Base-by-base conservation (phyloP, 2,888 invertebrate species). In the Gisinianus flammeolus region DNA sequence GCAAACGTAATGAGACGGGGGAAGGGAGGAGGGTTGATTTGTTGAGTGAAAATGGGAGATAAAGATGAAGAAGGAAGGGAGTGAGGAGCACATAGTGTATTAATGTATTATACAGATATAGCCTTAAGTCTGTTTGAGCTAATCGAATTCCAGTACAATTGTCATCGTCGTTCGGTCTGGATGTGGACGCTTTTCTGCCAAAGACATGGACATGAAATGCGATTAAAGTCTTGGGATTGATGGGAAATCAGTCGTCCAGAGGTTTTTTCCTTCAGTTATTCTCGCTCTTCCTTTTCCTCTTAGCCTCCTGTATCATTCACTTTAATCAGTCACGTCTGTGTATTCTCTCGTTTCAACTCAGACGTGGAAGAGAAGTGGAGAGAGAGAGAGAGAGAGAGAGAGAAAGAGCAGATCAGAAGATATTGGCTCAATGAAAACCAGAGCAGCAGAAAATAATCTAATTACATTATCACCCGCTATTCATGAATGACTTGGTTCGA, bases 381-480 rank as follows among this genome's bases (percentile, higher is more conserved):
- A n/a, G n/a, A n/a, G n/a, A n/a, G 30, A 33, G 33, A 67, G 30
- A 66, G 30, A 22, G 28, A 66, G 28, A 28, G 66, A 66, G 4
- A 28, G 33, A 33, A 67, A 67, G 26, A 26, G 12, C 44, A 44
- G 44, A 44, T 44, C 3, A 44, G 44, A 19, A 44, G 44, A 44
- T 58, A 58, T 58, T 58, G 22, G 31, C 22, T 67, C 33, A 67
- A 67, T 67, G 35, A 67, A 67, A 67, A n/a, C 30, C 33, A 67
- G 67, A 67, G 67, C 69, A 72, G 58, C 22, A 58, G 72, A 31
- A 58, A 62, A 33, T 74, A 74, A 74, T 74, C 62, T 74, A 64
- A 74, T 74, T 74, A 35, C 64, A 74, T 66, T 74, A 62, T 74
- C 66, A 64, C 73, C 62, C 64, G 73, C 64, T 31, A 74, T 74